A percentile compares a stretch with the other conserved stretches of the same genome.
phyloP scores from a whole-genome alignment of 2,888 invertebrate species.

The Hirtodrosophila trivittata region DNA sequence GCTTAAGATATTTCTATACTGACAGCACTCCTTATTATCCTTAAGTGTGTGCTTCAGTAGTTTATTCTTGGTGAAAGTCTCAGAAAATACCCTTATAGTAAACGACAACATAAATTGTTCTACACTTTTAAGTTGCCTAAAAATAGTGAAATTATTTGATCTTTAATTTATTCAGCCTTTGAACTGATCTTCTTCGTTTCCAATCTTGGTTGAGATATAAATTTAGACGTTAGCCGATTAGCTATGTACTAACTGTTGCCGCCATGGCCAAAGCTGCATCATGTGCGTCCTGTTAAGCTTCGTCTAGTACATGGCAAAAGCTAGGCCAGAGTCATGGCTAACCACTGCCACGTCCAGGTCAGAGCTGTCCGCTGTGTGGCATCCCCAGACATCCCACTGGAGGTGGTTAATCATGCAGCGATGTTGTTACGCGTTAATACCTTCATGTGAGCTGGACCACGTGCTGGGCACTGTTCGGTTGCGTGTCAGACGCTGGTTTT shows the following conservation, averaged over 20 bases:
- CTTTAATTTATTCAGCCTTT: background rate
- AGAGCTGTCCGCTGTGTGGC: conserved; percentile 19
- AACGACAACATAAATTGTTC: no score
- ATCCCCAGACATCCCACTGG: conserved; percentile 43
- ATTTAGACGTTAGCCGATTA: conserved; percentile 30
- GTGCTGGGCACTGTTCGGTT: conserved; percentile 70
- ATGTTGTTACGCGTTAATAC: conserved; percentile 84
- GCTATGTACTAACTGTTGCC: conserved; percentile 26
- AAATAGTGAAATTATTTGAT: no score
- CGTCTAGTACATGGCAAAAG: conserved; percentile 47
- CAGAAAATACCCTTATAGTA: no score
- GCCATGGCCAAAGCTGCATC: conserved; percentile 12
- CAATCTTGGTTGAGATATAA: background rate
- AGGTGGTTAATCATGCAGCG: conserved; percentile 82
- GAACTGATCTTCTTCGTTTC: background rate
- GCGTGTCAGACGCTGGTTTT: conserved; percentile 62
- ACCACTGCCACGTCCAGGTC: conserved; percentile 33
- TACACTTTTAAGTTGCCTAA: no score
- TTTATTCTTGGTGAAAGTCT: no score
- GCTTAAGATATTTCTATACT: no score
- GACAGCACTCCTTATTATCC: no score
- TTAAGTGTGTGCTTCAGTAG: no score
- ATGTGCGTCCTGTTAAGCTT: conserved; percentile 24
- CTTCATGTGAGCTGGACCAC: conserved; percentile 84
- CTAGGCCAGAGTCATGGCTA: conserved; percentile 56